Evolutionary conservation across 2,113 vertebrate genomes (phyloP).

Genomic region (Ptilorrhoa leucosticta): DNA sequence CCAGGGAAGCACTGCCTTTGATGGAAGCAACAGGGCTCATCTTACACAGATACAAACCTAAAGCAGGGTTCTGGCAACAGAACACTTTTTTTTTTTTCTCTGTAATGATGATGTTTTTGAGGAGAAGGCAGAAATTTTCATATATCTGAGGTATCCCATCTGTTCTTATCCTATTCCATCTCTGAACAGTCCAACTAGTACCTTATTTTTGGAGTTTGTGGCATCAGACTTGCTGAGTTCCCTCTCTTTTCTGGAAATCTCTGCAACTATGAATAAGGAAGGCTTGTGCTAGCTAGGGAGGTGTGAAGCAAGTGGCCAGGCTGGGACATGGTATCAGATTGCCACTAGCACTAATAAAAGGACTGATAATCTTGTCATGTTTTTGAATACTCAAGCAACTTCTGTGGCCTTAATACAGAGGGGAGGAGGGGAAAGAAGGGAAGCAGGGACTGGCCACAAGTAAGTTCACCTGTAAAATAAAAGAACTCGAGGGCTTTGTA

Average conservation of each 20-base stretch:
- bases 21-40: background rate
- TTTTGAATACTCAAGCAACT: background rate
- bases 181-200: background rate
- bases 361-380: background rate
- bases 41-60: background rate
- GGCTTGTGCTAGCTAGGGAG: background rate
- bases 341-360: constrained; percentile 22
- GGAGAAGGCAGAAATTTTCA: background rate
- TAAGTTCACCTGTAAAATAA: background rate
- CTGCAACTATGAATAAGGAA: background rate
- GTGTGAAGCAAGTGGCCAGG: constrained; percentile 28
- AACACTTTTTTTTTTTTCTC: background rate
- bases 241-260: background rate
- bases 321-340: background rate
- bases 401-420: background rate
- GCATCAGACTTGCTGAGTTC: background rate
- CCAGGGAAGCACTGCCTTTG: background rate
- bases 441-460: background rate
- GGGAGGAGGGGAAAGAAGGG: background rate
- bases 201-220: background rate
- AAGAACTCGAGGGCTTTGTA: background rate
- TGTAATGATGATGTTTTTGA: background rate
- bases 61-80: background rate
- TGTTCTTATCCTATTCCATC: background rate
- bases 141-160: background rate